Conservation (phyloP, 2,113 vertebrate genomes). For the Brevimyrus niger region DNA sequence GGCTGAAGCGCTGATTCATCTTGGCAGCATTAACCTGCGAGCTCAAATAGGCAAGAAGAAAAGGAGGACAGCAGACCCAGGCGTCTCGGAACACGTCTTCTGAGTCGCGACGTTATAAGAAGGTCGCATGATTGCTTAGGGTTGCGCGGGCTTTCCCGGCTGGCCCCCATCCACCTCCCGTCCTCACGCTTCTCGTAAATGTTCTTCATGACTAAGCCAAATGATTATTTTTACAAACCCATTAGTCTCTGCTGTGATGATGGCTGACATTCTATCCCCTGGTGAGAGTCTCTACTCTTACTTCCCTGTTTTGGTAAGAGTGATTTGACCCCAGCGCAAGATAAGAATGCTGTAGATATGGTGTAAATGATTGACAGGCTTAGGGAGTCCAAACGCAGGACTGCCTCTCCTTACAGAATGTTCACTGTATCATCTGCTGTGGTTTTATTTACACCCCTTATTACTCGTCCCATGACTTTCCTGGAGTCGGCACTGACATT, state of each 20-base stretch:
- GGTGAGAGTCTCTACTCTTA: not conserved
- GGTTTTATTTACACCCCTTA: not conserved
- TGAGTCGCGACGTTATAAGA: not conserved
- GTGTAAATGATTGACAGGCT: not conserved
- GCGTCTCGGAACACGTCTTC: not conserved
- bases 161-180: not conserved
- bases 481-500: not conserved
- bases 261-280: not conserved
- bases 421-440: not conserved
- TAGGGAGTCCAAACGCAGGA: not conserved
- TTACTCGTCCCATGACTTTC: not conserved
- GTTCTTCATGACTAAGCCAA: not conserved
- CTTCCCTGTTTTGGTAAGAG: not conserved
- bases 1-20: not conserved
- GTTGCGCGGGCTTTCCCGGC: not conserved
- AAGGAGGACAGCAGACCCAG: not conserved
- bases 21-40: not conserved
- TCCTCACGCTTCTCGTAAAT: not conserved
- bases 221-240: conserved; percentile 7
- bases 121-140: not conserved
- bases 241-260: conserved; percentile 2
- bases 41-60: not conserved
- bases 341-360: not conserved
- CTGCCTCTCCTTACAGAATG: not conserved
- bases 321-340: not conserved